Evolutionary conservation across 2,113 vertebrate species (phyloP).

Genomic region (Sturnira hondurensis): DNA sequence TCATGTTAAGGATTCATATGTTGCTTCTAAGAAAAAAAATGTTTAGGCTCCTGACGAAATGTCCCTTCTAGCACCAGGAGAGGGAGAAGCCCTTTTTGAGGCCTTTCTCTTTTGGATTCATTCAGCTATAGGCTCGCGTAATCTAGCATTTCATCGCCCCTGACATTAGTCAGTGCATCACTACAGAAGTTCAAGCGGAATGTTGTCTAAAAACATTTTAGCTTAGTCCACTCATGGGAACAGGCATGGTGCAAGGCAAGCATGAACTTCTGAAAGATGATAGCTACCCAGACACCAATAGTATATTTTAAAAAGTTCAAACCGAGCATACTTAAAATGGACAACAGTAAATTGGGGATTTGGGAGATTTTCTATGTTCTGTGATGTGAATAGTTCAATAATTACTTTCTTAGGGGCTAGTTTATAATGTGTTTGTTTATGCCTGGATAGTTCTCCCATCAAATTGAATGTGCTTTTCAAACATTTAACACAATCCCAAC

Average conservation of each 20-base stretch:
- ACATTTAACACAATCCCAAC: neutral
- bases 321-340: neutral
- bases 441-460: neutral
- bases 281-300: constrained; percentile 35
- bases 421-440: constrained; percentile 9
- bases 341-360: neutral
- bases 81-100: neutral
- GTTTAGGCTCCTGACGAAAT: neutral
- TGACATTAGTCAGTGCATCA: neutral
- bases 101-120: neutral
- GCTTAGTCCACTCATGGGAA: neutral
- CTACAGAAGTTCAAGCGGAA: neutral
- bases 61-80: neutral
- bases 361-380: neutral
- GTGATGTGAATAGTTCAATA: neutral
- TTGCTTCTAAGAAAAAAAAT: constrained; percentile 5
- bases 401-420: constrained; percentile 14
- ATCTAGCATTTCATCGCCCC: neutral
- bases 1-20: neutral
- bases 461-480: neutral
- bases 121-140: neutral
- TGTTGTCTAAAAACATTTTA: neutral
- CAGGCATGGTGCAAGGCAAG: neutral
- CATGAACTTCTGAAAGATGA: neutral
- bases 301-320: constrained; percentile 32